A percentile compares a stretch with the other conserved stretches of the same genome.
These are phyloP conservation scores for Pachyramphus minor DNA, from an alignment of 2,113 vertebrate species.

Conservation along the genomic window DNA sequence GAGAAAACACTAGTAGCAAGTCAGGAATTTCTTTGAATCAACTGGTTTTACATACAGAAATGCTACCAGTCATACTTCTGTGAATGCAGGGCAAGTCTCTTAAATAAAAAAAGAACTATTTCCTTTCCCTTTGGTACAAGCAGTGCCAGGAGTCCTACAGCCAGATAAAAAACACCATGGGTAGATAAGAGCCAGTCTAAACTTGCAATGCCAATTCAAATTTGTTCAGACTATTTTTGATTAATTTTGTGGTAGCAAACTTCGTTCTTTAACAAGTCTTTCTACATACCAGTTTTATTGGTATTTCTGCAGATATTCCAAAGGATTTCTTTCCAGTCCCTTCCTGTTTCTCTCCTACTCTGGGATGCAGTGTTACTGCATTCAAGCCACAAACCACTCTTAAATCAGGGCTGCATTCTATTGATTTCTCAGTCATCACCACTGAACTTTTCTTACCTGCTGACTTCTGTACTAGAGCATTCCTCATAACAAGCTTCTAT, in stretches of 20 bases:
- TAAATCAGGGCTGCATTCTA: background rate
- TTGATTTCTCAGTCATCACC: background rate
- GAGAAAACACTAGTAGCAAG: background rate
- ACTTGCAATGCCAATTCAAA: constrained; percentile 28
- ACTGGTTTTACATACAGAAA: background rate
- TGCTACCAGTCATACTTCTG: background rate
- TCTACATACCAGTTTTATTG: background rate
- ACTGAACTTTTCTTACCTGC: background rate
- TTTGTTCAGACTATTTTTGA: constrained; percentile 20
- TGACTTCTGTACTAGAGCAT: background rate
- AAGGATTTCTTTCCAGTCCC: background rate
- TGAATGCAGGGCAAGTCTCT: background rate
- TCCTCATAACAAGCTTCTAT: background rate
- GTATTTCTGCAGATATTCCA: background rate
- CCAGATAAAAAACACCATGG: background rate
- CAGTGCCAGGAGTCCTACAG: background rate
- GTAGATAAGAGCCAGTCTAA: constrained; percentile 10
- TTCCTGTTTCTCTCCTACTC: background rate
- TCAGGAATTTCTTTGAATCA: background rate
- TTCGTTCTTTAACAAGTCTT: background rate
- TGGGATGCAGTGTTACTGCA: background rate
- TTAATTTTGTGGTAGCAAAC: constrained; percentile 18
- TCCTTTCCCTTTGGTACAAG: background rate
- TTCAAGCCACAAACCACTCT: background rate
- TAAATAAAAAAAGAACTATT: background rate